Evolutionary conservation across 2,888 invertebrate species (phyloP).

Genomic region (Heteromurus nitidus): DNA sequence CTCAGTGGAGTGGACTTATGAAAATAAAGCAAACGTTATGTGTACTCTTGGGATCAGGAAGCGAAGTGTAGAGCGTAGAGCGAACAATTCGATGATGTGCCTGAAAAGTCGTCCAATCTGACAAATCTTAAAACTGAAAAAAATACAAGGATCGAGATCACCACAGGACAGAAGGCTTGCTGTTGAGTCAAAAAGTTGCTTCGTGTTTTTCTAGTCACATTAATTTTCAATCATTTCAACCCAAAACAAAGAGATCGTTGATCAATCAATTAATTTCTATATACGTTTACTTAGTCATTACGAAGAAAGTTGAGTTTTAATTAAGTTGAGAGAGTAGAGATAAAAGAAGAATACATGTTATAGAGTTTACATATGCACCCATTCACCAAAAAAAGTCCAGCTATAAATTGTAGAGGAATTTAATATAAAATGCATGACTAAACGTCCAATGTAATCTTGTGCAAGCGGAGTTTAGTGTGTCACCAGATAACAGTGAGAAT

Average conservation of each 20-base stretch:
- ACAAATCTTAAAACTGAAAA: slow-evolving; percentile 6
- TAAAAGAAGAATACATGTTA: background rate
- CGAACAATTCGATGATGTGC: slow-evolving; percentile 16
- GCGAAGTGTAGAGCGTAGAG: background rate
- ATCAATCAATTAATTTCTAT: slow-evolving; percentile 25
- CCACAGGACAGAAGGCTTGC: background rate
- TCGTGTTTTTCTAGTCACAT: slow-evolving; percentile 52
- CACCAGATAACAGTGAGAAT: no score
- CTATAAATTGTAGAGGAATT: no score
- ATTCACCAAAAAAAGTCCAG: no score
- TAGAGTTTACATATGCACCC: background rate
- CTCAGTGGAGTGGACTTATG: slow-evolving; percentile 38
- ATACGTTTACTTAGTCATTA: background rate
- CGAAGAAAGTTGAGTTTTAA: slow-evolving; percentile 5
- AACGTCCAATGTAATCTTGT: no score
- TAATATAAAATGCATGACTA: no score
- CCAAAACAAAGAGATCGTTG: slow-evolving; percentile 31
- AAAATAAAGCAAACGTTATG: no score
- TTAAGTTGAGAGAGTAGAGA: background rate
- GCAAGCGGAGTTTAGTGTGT: no score
- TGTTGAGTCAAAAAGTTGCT: slow-evolving; percentile 46
- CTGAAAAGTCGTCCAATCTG: slow-evolving; percentile 52
- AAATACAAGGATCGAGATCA: background rate
- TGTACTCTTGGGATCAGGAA: background rate
- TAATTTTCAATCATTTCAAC: slow-evolving; percentile 29